Percentiles rank a stretch among this genome's conserved stretches.
Evolutionary conservation across 2,797 vertebrate species (phyloP).

Genomic region (Tragelaphus eurycerus): DNA sequence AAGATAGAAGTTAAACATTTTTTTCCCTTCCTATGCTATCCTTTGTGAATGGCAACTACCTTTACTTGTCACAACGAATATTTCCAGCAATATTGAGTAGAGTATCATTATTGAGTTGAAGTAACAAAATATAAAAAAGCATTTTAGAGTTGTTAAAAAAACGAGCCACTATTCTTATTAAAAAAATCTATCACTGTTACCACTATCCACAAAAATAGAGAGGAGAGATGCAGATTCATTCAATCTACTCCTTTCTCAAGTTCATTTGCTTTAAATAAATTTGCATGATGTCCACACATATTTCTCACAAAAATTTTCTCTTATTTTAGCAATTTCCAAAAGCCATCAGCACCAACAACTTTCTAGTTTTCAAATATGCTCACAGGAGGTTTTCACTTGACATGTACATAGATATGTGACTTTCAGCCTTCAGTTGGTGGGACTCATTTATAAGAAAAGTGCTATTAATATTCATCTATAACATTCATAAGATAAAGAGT

Average conservation of each 20-base stretch:
- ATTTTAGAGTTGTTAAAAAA: not conserved
- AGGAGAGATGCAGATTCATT: not conserved
- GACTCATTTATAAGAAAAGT: not conserved
- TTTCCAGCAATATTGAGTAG: not conserved
- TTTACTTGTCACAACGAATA: not conserved
- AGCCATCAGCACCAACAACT: not conserved
- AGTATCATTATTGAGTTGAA: not conserved
- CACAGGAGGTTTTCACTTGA: not conserved
- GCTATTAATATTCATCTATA: not conserved
- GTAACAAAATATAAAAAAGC: not conserved
- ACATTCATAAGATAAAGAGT: not conserved
- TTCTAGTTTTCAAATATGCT: not conserved
- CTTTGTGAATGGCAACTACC: not conserved
- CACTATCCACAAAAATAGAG: not conserved
- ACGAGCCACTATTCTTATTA: not conserved
- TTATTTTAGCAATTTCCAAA: not conserved
- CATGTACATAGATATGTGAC: not conserved
- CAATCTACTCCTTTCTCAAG: not conserved
- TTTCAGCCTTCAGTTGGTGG: not conserved
- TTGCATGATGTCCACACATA: not conserved
- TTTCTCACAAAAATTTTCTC: not conserved
- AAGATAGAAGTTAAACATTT: not conserved
- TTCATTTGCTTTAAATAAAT: slow-evolving; percentile 30
- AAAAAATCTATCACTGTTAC: not conserved
- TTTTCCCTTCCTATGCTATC: not conserved